Evolutionary conservation across 2,888 invertebrate species (phyloP), one percentile per base, ranked within the genome.

Genomic region (Dryococelus australis): DNA sequence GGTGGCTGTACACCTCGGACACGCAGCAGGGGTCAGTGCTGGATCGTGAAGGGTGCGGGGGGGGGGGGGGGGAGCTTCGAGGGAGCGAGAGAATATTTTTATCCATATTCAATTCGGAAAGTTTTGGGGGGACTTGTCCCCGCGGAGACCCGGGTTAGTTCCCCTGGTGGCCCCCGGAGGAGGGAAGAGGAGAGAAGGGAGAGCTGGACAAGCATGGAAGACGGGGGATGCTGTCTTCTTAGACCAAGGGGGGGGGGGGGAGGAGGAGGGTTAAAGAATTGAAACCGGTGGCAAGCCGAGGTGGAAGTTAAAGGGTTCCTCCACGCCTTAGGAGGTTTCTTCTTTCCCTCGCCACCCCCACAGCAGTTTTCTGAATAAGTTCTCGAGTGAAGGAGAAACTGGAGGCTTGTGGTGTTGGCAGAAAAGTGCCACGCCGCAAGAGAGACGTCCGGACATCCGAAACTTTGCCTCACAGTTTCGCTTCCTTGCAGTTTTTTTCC

Each of bases 61-160:
- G n/a, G 85, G 80, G 86, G 28, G 65, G 83, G 83, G 16, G 20
- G 35, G 24, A 27, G 78, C 26, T 35, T 65, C 13, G 20, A 65
- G 65, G 65, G 65, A 8, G 65, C 24, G 65, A 78, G 88, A 87
- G 87, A 86, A 88, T 90, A 91, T 91, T 92, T 92, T 92, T 92
- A 92, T 92, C 91, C 92, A 92, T 92, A 92, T 92, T 92, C 92
- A 92, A 92, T 92, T 92, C 91, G 91, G 20, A 65, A 65, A 20
- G 10, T 65, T 65, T 65, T 24, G 65, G 65, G 65, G 65, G 65
- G 65, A 65, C 65, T 65, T 65, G 65, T 65, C 65, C 65, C 65
- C 65, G 65, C 91, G 91, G 91, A 84, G 84, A 51, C 51, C n/a
- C 47, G 43, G 84, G 84, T 51, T 43, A 47, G 26, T 8, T 65